Conservation (phyloP, 37 sponge, comb jelly and placozoan species). For the Lycopodina hypogea region DNA sequence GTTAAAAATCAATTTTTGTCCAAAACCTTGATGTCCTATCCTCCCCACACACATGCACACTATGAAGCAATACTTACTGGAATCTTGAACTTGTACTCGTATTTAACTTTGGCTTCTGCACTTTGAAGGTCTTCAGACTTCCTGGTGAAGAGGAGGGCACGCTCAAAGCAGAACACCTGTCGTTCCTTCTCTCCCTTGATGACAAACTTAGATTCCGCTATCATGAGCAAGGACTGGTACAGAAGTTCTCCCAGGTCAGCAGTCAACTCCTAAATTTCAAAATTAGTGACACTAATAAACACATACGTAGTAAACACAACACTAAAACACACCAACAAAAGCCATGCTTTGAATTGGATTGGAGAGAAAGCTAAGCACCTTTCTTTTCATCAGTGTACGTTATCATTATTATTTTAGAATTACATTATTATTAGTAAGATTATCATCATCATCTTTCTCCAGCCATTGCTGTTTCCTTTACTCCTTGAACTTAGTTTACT, state of each 20-base stretch:
- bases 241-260: conserved; percentile 40
- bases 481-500: too few species aligned
- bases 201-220: conserved; percentile 44
- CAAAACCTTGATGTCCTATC: too few species aligned
- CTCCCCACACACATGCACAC: too few species aligned
- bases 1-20: too few species aligned
- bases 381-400: too few species aligned
- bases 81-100: conserved; percentile 56
- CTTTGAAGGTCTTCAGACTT: conserved; percentile 14
- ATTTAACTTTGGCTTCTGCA: conserved; percentile 43
- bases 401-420: too few species aligned
- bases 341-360: too few species aligned
- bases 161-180: conserved; percentile 64
- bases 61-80: conserved; percentile 52
- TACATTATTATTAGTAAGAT: too few species aligned
- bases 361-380: too few species aligned
- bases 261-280: conserved; percentile 22
- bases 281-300: neutral
- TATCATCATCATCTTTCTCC: too few species aligned
- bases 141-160: conserved; percentile 50
- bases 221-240: conserved; percentile 30
- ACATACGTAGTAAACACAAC: neutral
- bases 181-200: conserved; percentile 68
- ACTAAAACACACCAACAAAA: neutral
- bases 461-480: too few species aligned